Base-by-base conservation (phyloP, 2,113 vertebrate genomes). In the Gavia stellata region DNA sequence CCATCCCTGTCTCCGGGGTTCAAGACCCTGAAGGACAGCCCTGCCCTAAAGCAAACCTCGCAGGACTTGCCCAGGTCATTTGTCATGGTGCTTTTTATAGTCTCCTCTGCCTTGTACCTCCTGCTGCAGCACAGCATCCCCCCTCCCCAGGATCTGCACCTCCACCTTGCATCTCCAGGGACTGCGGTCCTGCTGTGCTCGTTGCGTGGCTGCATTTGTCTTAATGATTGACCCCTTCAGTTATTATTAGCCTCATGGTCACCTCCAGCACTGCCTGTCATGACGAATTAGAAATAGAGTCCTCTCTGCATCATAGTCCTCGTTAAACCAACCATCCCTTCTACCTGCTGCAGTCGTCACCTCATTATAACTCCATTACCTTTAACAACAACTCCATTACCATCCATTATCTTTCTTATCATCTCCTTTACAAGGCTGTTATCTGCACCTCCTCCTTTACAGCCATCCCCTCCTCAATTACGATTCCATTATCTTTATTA, bases 331-430 rank as follows among this genome's bases (percentile, higher is more conserved):
- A 97, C 91, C 94, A 94, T 90, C 75, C 42, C 83, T 92, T 88
- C 88, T 94, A 88, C 96, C 86, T 90, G 90, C 93, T 3, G 13
- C 66, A 93, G 86, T 80, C 79, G 6, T 91, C 75, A 74, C 93
- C 97, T 98, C 97, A 97, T 98, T 98, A 97, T 96, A 98, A 97
- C 94, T 95, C 97, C 97, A 98, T 98, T 98, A 98, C 94, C 85
- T 97, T 94, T 94, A 97, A 92, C 95, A 94, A 92, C 94, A 96
- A 95, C 91, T 33, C 97, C 86, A 92, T 98, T 97, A 97, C 96
- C 71, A 94, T 56, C 97, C 97, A 96, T 98, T 98, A 97, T 97
- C 94, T 97, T 95, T 87, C 91, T 88, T 93, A 96, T 90, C 94
- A 71, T 92, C 96, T 97, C 79, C 93, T 97, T 92, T 96, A 47